phyloP scores from a whole-genome alignment of 1,140 invertebrate species.

The Hermetia illucens region DNA sequence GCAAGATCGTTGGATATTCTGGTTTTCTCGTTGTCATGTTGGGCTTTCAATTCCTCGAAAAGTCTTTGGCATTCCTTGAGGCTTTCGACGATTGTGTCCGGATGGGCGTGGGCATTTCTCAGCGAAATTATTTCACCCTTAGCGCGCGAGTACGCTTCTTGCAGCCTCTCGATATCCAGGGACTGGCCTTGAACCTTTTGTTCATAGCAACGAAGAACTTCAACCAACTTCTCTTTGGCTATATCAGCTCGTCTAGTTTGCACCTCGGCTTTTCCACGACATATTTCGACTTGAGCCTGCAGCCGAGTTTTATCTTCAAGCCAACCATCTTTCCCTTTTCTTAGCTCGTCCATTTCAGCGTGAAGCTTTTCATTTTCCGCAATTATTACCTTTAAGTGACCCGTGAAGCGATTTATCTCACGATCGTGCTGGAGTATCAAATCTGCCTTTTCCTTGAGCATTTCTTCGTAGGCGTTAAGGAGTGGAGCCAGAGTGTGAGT shows the following conservation, averaged over 20 bases:
- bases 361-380: slow-evolving; percentile 47
- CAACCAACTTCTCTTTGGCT: slow-evolving; percentile 42
- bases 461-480: slow-evolving; percentile 51
- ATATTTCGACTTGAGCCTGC: slow-evolving; percentile 23
- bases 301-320: slow-evolving; percentile 23
- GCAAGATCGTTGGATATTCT: slow-evolving; percentile 31
- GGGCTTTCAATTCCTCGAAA: slow-evolving; percentile 45
- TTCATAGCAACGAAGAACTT: slow-evolving; percentile 43
- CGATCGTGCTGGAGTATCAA: slow-evolving; percentile 42
- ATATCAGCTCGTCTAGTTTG: slow-evolving; percentile 31
- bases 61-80: slow-evolving; percentile 46
- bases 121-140: slow-evolving; percentile 39
- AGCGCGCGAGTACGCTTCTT: slow-evolving; percentile 36
- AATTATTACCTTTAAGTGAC: slow-evolving; percentile 41
- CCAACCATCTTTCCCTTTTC: slow-evolving; percentile 33
- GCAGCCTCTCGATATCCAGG: slow-evolving; percentile 41
- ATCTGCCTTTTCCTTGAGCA: slow-evolving; percentile 46
- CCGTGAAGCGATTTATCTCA: slow-evolving; percentile 44
- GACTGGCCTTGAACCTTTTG: slow-evolving; percentile 41
- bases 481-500: slow-evolving; percentile 41
- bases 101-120: slow-evolving; percentile 36
- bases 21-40: slow-evolving; percentile 41
- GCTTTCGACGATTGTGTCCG: slow-evolving; percentile 38
- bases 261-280: slow-evolving; percentile 22
- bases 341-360: slow-evolving; percentile 37